Evolutionary conservation across 2,888 invertebrate genomes (phyloP).

Genomic region (Melolontha melolontha): DNA sequence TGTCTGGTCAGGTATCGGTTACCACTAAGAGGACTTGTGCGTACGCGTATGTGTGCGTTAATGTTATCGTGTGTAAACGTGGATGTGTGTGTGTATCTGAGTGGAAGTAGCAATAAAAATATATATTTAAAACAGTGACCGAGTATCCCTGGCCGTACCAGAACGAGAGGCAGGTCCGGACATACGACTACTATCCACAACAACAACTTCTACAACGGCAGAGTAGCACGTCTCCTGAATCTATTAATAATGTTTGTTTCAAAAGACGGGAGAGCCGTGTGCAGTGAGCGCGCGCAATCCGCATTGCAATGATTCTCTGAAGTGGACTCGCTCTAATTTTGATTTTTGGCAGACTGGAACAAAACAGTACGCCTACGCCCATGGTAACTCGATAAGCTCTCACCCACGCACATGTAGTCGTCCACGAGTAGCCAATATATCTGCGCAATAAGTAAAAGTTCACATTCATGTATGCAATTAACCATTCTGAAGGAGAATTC

Average conservation of each 20-base stretch:
- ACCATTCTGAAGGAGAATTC: too few relatives aligned
- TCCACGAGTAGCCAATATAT: conserved; percentile 32
- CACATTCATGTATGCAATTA: conserved; percentile 2
- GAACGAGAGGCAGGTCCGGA: conserved; percentile 19
- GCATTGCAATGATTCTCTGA: conserved; percentile 49
- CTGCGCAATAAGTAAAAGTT: conserved; percentile 19
- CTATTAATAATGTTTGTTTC: conserved; percentile 40
- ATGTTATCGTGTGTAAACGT: background rate
- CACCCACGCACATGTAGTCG: conserved; percentile 44
- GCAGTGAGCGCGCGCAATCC: conserved; percentile 46
- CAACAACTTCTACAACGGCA: conserved; percentile 18
- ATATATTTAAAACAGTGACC: conserved; percentile 28
- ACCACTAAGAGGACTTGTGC: conserved; percentile 3
- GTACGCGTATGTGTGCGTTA: too few relatives aligned
- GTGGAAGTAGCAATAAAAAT: conserved; percentile 25
- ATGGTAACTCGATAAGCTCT: conserved; percentile 23
- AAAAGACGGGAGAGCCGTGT: conserved; percentile 48
- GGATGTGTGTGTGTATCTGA: background rate
- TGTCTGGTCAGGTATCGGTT: conserved; percentile 18
- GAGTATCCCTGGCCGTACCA: conserved; percentile 13
- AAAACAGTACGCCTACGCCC: conserved; percentile 23
- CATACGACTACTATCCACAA: conserved; percentile 10
- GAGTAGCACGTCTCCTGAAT: conserved; percentile 24
- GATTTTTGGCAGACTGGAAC: conserved; percentile 48
- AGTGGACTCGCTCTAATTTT: conserved; percentile 50